Percentiles rank a stretch among this genome's conserved stretches.
These are phyloP conservation scores for Salmo trutta DNA, from an alignment of 2,797 vertebrate species.

Conservation along the genomic window DNA sequence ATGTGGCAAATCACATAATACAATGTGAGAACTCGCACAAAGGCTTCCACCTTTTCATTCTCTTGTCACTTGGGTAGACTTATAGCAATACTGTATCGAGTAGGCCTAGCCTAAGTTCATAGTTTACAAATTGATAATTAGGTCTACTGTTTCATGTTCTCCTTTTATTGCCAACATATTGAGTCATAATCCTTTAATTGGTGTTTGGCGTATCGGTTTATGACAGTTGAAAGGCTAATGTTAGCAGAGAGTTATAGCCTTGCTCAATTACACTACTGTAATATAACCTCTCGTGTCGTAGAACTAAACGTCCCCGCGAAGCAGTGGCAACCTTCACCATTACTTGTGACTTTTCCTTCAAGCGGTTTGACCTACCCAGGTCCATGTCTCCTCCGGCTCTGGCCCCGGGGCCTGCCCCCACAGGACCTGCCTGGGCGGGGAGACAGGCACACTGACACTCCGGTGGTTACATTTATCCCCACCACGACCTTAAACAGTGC, in stretches of 20 bases:
- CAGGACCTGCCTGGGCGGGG: neutral
- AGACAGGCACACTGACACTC: neutral
- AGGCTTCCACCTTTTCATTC: neutral
- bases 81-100: neutral
- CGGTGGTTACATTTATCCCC: neutral
- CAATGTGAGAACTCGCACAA: neutral
- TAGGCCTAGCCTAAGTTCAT: neutral
- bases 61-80: neutral
- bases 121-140: neutral
- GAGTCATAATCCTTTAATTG: neutral
- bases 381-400: neutral
- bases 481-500: neutral
- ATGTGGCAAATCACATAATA: neutral
- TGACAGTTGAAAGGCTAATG: neutral
- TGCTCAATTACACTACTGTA: neutral
- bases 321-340: neutral
- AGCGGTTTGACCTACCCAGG: constrained; percentile 2
- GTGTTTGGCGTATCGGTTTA: neutral
- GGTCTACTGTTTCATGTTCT: neutral
- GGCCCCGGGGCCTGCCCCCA: neutral
- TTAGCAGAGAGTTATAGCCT: neutral
- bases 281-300: neutral
- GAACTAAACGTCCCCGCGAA: neutral
- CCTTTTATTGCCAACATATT: neutral
- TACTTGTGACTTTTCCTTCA: neutral